Base-by-base conservation (phyloP, 2,888 invertebrate species). In the Epirrhoe tristata region DNA sequence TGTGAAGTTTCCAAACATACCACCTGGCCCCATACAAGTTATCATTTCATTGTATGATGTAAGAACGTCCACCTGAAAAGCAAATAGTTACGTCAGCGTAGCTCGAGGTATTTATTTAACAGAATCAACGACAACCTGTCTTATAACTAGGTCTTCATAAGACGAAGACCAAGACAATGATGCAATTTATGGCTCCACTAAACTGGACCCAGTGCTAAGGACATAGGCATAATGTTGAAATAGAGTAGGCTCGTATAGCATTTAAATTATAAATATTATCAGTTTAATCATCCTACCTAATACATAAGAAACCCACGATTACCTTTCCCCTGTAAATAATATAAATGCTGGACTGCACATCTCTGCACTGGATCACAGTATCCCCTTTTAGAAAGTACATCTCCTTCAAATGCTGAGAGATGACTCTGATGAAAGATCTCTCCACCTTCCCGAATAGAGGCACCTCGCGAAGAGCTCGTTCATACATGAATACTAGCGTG, bases 261-360 rank as follows among this genome's bases (percentile, higher is more conserved):
- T n/a, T n/a, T n/a, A n/a, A n/a, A n/a, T n/a, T n/a, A n/a, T n/a
- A n/a, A n/a, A n/a, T n/a, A n/a, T n/a, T 24, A 24, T 24, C 24
- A 24, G 24, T 24, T 24, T 2, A 24, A 24, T 24, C 3, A 24
- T 24, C 24, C 24, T n/a, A n/a, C n/a, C n/a, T n/a, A n/a, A n/a
- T n/a, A n/a, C n/a, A n/a, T n/a, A n/a, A n/a, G n/a, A n/a, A n/a
- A n/a, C n/a, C n/a, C n/a, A n/a, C n/a, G n/a, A n/a, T n/a, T n/a
- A n/a, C n/a, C 89, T 92, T 93, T 60, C 94, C 94, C 53, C 86
- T 86, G 66, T 94, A 93, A 74, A 94, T 92, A 51, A 94, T 94
- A 69, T 85, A 94, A 51, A 94, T 90, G 46, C 88, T 83, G 1
- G 87, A 83, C 66, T 94, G 91, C 66, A 94, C 82, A 74, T 94